Percentiles rank a stretch among this genome's conserved stretches.
Conservation (phyloP, 2,113 vertebrate species). For the Macaca nemestrina region DNA sequence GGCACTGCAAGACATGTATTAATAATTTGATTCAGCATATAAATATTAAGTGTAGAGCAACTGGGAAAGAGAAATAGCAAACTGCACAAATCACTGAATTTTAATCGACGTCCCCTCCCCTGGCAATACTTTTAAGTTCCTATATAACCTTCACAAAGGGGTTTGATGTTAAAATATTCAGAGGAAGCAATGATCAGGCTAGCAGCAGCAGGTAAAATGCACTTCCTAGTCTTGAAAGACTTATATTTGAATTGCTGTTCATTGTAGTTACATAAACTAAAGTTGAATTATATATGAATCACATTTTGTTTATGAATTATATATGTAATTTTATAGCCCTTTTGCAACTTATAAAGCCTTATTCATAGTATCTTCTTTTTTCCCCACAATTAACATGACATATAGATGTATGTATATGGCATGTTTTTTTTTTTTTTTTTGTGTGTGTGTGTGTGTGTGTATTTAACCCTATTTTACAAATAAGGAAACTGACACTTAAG, state of each 20-base stretch:
- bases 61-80: conserved; percentile 29
- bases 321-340: background rate
- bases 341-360: background rate
- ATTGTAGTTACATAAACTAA: background rate
- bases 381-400: background rate
- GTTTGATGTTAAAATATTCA: conserved; percentile 48
- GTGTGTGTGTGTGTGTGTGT: too few species aligned
- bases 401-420: background rate
- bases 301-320: background rate
- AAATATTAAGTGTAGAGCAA: background rate
- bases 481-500: background rate
- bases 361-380: background rate
- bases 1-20: background rate
- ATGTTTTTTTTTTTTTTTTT: too few species aligned
- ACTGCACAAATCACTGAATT: background rate
- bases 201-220: background rate
- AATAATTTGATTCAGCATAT: background rate
- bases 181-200: background rate
- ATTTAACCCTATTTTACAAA: background rate
- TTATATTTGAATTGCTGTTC: conserved; percentile 37
- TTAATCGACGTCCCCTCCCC: background rate
- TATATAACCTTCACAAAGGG: conserved; percentile 17
- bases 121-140: background rate
- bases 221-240: background rate
- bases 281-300: conserved; percentile 20